phyloP scores from a whole-genome alignment of 1,140 invertebrate genomes.

The Philotrypesis tridentata region DNA sequence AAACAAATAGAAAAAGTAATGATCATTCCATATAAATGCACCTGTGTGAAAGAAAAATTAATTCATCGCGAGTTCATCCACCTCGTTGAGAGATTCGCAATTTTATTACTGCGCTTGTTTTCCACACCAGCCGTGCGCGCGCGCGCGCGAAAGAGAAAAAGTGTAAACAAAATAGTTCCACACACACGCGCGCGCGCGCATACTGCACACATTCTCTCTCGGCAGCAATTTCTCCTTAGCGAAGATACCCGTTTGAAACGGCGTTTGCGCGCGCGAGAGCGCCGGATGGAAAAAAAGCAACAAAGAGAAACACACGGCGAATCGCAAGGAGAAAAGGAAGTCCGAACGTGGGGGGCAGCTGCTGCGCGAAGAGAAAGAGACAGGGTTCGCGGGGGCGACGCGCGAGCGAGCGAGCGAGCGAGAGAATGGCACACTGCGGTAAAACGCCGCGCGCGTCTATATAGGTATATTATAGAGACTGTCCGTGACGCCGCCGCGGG shows the following conservation, averaged over 20 bases:
- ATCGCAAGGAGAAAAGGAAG: slow-evolving; percentile 6
- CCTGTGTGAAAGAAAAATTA: too few relatives aligned
- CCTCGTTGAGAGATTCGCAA: not conserved
- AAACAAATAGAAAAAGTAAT: too few relatives aligned
- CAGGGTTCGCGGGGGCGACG: not conserved
- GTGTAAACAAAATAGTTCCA: not conserved
- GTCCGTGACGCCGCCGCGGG: not conserved
- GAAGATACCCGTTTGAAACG: not conserved
- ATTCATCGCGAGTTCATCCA: not conserved
- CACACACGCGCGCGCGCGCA: too few relatives aligned
- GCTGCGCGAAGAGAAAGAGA: not conserved
- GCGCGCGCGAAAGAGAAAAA: not conserved
- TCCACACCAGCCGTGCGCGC: not conserved
- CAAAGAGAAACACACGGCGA: too few relatives aligned
- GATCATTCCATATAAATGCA: too few relatives aligned
- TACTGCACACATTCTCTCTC: not conserved
- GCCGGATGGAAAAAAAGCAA: too few relatives aligned
- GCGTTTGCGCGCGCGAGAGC: too few relatives aligned
- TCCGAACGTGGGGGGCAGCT: not conserved
- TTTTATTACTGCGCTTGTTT: not conserved
- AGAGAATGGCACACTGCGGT: slow-evolving; percentile 22
- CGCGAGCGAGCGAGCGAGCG: not conserved
- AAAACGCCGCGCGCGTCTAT: slow-evolving; percentile 8
- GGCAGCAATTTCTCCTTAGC: not conserved
- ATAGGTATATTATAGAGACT: slow-evolving; percentile 7